Evolutionary conservation across 1,140 invertebrate species (phyloP), one percentile per base, ranked within the genome.

Genomic region (Drosophila simulans): DNA sequence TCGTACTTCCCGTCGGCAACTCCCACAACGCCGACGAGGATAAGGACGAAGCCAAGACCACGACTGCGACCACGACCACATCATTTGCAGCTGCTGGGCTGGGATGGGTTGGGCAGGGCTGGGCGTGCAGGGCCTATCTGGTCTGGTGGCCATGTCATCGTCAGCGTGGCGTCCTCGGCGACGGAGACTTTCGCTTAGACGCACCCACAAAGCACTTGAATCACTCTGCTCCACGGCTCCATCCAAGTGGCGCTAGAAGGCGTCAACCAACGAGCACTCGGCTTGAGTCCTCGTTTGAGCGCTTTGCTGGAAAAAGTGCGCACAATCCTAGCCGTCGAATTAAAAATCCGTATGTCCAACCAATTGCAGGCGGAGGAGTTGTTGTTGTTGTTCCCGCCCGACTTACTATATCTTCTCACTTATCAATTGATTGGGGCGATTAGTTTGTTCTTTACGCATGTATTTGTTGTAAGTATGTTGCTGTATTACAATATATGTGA

Each of bases 321-420:
- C 84, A 89, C 66, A 89, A 89, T 89, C 84, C 79, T 68, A 54
- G 63, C 77, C 56, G 84, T 83, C 83, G 84, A 88, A 88, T 84
- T 89, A 84, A 88, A 88, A 88, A 89, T 77, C 60, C 75, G 60
- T 63, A 62, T 34, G 17, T 64, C 62, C 69, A 88, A 55, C 82
- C 82, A 86, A 88, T 88, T 88, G 82, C 69, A 88, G 54, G 31
- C 13, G 4, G 3, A 73, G 68, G 46, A 22, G 15, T 51, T 51
- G 27, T 49, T 49, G 48, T 15, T 51, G n/a, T 5, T 22, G 0
- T 46, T 46, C 17, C 42, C 42, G 17, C 17, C 42, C 31, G 31
- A 31, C 31, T 46, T 25, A 5, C 45, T 25, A 25, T 25, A 25
- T 25, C 10, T 46, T 46, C 20, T 25, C 17, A 17, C 20, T 13